These are phyloP conservation scores for Podocnemis expansa DNA, from an alignment of 2,113 vertebrate genomes.

Conservation along the genomic window DNA sequence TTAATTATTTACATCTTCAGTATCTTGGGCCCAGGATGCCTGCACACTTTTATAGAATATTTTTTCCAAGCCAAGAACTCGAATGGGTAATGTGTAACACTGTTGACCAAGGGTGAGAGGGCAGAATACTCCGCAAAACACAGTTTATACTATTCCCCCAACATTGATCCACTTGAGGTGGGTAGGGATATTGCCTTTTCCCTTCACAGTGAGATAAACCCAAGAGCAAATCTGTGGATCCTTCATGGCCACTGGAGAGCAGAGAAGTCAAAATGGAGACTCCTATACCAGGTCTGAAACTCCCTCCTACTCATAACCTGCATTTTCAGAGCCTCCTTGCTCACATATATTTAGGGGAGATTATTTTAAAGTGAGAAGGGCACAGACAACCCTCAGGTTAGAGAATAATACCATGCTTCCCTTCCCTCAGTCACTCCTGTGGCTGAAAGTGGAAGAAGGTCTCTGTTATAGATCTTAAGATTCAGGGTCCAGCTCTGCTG, in stretches of 20 bases:
- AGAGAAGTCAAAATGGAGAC: background rate
- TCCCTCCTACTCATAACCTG: background rate
- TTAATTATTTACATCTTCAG: background rate
- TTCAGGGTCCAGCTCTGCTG: background rate
- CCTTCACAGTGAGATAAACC: background rate
- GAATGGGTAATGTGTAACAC: slow-evolving; percentile 46
- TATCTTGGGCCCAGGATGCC: background rate
- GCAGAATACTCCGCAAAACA: background rate
- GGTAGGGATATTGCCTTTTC: background rate
- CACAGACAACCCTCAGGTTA: fast-evolving
- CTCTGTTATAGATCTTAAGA: fast-evolving
- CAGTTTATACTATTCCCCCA: background rate
- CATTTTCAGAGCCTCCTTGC: background rate
- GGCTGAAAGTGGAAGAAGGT: background rate
- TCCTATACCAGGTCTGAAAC: background rate
- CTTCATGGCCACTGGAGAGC: background rate
- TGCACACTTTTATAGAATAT: slow-evolving; percentile 21
- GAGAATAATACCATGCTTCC: fast-evolving
- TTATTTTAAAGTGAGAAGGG: background rate
- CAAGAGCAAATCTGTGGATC: background rate
- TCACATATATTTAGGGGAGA: background rate
- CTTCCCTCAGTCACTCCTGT: background rate
- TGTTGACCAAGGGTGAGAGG: slow-evolving; percentile 31
- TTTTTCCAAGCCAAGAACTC: background rate
- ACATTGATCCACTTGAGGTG: fast-evolving